These are phyloP conservation scores for Elegia similella DNA, from an alignment of 2,888 invertebrate genomes.

Conservation along the genomic window DNA sequence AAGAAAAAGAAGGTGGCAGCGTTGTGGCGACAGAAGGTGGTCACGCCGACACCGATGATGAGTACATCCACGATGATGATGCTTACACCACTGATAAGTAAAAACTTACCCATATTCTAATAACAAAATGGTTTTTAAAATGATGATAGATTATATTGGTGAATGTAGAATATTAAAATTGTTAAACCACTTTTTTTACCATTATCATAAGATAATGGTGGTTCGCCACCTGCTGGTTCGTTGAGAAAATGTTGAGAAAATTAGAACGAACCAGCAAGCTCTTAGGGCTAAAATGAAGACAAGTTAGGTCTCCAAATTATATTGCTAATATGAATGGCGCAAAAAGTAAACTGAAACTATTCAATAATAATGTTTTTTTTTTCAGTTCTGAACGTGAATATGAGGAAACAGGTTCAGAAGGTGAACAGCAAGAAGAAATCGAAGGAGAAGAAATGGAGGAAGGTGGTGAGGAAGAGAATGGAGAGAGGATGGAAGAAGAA, in stretches of 20 bases:
- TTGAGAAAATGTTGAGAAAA: no score
- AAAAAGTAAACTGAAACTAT: no score
- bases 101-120: conserved; percentile 29
- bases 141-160: not conserved
- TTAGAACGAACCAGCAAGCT: no score
- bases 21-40: conserved; percentile 73
- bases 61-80: conserved; percentile 84
- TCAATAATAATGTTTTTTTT: not conserved
- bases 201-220: no score
- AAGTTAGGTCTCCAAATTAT: no score
- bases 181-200: no score
- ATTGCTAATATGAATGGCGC: no score
- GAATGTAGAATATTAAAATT: no score
- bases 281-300: no score
- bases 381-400: conserved; percentile 85
- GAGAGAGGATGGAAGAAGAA: conserved; percentile 63
- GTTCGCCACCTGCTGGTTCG: no score
- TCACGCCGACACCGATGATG: conserved; percentile 84
- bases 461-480: conserved; percentile 51
- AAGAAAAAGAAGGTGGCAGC: conserved; percentile 66
- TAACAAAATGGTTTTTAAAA: not conserved
- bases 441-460: conserved; percentile 66
- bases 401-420: conserved; percentile 86
- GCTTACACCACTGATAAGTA: conserved; percentile 86
- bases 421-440: conserved; percentile 85